Conservation (phyloP, 1,140 invertebrate genomes). For the Caerostris darwini region DNA sequence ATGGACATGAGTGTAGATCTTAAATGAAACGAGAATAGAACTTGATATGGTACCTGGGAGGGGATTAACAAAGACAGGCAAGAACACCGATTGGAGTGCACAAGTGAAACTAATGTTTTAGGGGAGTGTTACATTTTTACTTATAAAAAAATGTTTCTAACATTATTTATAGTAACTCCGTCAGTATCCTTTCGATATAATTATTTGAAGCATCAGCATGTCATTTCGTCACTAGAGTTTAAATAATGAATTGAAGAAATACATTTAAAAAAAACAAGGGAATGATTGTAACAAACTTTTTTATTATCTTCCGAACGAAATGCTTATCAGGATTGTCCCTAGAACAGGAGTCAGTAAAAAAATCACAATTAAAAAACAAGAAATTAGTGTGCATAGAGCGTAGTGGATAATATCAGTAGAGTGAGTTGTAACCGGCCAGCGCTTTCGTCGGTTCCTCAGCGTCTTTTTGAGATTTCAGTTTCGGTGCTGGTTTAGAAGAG, state of each 20-base stretch:
- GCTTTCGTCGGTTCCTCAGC: background rate
- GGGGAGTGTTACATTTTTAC: too few species aligned
- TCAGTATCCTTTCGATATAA: too few species aligned
- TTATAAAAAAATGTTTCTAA: too few species aligned
- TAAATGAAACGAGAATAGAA: too few species aligned
- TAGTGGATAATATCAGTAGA: constrained; percentile 2
- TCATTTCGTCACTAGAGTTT: too few species aligned
- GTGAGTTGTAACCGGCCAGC: constrained; percentile 41
- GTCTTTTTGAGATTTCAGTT: constrained; percentile 37
- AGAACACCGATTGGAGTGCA: too few species aligned
- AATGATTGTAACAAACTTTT: background rate
- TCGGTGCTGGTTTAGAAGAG: constrained; percentile 61
- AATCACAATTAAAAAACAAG: background rate
- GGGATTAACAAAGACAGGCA: too few species aligned
- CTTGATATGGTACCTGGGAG: too few species aligned
- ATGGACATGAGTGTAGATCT: too few species aligned
- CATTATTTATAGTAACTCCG: too few species aligned
- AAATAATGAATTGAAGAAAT: background rate
- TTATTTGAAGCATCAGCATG: too few species aligned
- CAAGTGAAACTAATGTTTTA: too few species aligned
- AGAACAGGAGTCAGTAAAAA: background rate
- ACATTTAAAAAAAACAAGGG: background rate
- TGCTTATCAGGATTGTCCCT: background rate
- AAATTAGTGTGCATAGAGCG: background rate
- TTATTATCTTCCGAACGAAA: background rate